Percentiles rank a stretch among this genome's conserved stretches.
Evolutionary conservation across 2,113 vertebrate genomes (phyloP).

Genomic region (Lepisosteus osseus): DNA sequence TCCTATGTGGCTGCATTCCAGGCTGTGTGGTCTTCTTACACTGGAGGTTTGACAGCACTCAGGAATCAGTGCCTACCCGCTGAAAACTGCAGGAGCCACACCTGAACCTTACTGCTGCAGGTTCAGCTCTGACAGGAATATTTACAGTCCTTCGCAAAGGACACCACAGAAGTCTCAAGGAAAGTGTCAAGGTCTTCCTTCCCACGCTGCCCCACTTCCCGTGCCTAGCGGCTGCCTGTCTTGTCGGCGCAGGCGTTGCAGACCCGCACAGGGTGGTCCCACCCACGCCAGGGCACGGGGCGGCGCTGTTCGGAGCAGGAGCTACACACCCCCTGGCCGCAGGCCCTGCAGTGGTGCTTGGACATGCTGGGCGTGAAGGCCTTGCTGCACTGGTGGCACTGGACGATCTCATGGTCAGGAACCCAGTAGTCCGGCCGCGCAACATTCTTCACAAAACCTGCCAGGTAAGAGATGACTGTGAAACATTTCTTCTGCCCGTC

Average conservation of each 20-base stretch:
- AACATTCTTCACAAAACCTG: conserved; percentile 72
- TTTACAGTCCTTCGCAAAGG: too few relatives aligned
- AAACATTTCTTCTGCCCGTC: too few relatives aligned
- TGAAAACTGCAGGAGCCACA: too few relatives aligned
- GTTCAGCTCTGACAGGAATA: too few relatives aligned
- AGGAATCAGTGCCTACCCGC: too few relatives aligned
- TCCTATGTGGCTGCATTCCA: too few relatives aligned
- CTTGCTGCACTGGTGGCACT: conserved; percentile 66
- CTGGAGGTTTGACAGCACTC: too few relatives aligned
- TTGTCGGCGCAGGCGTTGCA: conserved; percentile 59
- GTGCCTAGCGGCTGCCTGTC: conserved; percentile 50
- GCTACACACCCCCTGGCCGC: conserved; percentile 68
- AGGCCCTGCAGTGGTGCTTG: conserved; percentile 76
- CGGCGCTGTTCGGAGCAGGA: conserved; percentile 60
- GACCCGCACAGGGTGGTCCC: conserved; percentile 77
- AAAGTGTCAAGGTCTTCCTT: too few relatives aligned
- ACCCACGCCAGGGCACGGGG: conserved; percentile 69
- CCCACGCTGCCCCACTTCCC: too few relatives aligned
- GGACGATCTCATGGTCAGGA: conserved; percentile 67
- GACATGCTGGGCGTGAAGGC: conserved; percentile 59
- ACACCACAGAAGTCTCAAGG: too few relatives aligned
- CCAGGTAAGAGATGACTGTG: background rate
- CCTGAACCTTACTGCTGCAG: too few relatives aligned
- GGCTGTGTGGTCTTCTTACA: too few relatives aligned
- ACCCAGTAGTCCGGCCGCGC: conserved; percentile 77